phyloP scores from a whole-genome alignment of 2,888 invertebrate species.

The Idaea biselata region DNA sequence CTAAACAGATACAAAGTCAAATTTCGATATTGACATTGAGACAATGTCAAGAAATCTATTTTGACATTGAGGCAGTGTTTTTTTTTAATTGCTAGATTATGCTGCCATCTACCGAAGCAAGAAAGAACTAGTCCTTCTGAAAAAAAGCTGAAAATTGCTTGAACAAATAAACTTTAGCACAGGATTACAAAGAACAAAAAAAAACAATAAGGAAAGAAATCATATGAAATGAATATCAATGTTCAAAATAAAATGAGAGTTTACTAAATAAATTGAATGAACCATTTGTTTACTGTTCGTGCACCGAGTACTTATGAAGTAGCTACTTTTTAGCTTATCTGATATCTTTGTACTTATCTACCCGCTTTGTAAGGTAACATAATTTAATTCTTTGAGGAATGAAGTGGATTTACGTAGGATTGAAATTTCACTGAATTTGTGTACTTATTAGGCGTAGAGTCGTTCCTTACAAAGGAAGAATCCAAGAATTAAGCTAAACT shows the following conservation, averaged over 20 bases:
- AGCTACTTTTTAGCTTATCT: slow-evolving; percentile 42
- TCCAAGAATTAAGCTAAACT: not conserved
- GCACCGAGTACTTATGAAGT: slow-evolving; percentile 33
- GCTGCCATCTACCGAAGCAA: too few species aligned
- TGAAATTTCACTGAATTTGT: slow-evolving; percentile 48
- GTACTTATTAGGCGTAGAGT: slow-evolving; percentile 34
- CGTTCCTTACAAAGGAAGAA: too few species aligned
- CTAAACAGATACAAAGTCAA: too few species aligned
- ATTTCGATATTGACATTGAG: too few species aligned
- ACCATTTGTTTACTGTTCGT: slow-evolving; percentile 31
- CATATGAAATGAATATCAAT: slow-evolving; percentile 11
- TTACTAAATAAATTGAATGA: slow-evolving; percentile 29
- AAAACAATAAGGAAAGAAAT: too few species aligned
- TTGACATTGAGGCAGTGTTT: too few species aligned
- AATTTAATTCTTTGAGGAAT: slow-evolving; percentile 46
- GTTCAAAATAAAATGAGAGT: slow-evolving; percentile 25
- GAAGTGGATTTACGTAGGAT: slow-evolving; percentile 46
- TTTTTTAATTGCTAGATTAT: too few species aligned
- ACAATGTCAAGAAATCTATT: too few species aligned
- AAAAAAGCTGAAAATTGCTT: too few species aligned
- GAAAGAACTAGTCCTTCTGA: too few species aligned
- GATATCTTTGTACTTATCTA: slow-evolving; percentile 39
- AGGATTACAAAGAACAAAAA: too few species aligned
- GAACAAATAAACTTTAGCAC: too few species aligned
- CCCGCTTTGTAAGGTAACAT: slow-evolving; percentile 41